A percentile compares a stretch with the other conserved stretches of the same genome.
phyloP scores from a whole-genome alignment of 2,888 invertebrate genomes.

The Lysandra coridon region DNA sequence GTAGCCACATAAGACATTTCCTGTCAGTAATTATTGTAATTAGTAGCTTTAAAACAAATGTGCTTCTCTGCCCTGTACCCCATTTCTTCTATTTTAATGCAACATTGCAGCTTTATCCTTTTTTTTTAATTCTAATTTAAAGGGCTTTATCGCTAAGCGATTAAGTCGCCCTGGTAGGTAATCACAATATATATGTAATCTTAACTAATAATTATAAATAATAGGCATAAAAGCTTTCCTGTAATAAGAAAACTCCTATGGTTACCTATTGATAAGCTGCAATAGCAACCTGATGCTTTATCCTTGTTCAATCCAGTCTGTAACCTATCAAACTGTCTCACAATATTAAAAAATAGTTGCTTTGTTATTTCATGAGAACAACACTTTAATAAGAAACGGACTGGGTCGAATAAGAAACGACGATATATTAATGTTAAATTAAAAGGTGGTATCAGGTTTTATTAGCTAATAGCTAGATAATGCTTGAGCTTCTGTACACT shows the following conservation, averaged over 20 bases:
- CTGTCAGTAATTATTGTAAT: background rate
- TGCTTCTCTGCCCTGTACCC: background rate
- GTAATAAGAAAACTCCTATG: no score
- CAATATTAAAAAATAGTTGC: no score
- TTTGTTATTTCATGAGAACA: no score
- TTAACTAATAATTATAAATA: no score
- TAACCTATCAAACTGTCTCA: background rate
- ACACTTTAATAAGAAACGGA: background rate
- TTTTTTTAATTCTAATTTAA: no score
- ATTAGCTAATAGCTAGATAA: background rate
- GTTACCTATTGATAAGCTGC: no score
- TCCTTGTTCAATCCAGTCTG: background rate
- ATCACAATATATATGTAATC: no score
- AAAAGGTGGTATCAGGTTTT: background rate
- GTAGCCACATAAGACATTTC: background rate
- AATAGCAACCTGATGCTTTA: background rate
- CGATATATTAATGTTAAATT: background rate
- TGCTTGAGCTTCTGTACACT: slow-evolving; percentile 33
- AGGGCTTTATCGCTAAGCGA: no score
- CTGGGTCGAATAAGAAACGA: background rate
- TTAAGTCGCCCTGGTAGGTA: no score
- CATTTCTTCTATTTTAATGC: background rate
- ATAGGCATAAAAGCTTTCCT: no score
- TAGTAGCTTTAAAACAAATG: background rate
- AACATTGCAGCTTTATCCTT: background rate